Evolutionary conservation across 2,797 vertebrate species (phyloP), one percentile per base, ranked within the genome.

Genomic region (Manis crassicaudata): DNA sequence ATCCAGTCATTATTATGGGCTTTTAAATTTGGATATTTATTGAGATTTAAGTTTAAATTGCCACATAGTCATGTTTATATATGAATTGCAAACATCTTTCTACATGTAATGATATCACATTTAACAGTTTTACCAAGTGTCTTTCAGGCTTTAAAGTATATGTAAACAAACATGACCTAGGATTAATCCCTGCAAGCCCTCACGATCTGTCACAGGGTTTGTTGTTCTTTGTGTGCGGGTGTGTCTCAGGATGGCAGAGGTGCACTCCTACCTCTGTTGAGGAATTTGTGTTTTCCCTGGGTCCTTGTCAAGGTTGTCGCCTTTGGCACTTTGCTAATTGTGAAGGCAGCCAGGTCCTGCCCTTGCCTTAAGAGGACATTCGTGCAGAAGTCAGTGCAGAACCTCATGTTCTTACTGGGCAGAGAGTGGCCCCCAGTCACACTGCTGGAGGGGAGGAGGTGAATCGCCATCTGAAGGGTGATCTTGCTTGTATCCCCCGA

Each of bases 1-100:
- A 70, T 63, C 7, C 52, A 89, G n/a, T 84, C 93, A 89, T 79
- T 60, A 85, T 60, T 60, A 82, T 25, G 18, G 37, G 25, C 7
- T 84, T 95, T 92, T 76, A 87, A 93, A 73, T 84, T 21, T 72
- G 50, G 23, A 5, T 50, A 62, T 40, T 91, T 93, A 92, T 20
- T 54, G 68, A 73, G 5, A 90, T 95, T 97, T 95, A 87, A 90
- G 81, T 21, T 65, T 62, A 14, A 92, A n/a, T 9, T 73, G 10
- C 68, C 92, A 88, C 79, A 5, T 63, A 73, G 18, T 88, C 18
- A 73, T 43, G 4, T 83, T 95, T 94, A 96, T 46, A 76, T 13
- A 86, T 80, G 29, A 40, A 14, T 80, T 81, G 92, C 25, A 91
- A 81, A 54, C 17, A 62, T 73, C 14, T 81, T 92, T 81, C 46